A percentile compares a stretch with the other conserved stretches of the same genome.
Evolutionary conservation across 1,140 invertebrate species (phyloP).

Genomic region (Aphaenogaster ashmeadi): DNA sequence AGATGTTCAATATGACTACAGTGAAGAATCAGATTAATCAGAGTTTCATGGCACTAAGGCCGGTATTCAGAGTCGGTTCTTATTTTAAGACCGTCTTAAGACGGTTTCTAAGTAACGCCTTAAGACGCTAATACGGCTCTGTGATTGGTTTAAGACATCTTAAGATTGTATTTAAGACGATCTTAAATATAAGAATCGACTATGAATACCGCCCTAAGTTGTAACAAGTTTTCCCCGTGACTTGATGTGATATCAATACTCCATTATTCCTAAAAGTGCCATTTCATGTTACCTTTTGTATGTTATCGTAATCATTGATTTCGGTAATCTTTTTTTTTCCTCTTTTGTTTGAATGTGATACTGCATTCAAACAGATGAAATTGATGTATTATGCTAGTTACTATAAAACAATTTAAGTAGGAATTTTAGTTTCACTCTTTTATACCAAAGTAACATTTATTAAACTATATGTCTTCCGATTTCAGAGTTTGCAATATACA

Average conservation of each 20-base stretch:
- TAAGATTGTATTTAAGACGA: too few relatives aligned
- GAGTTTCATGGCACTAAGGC: not conserved
- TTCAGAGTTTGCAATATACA: not conserved
- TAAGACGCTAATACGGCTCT: too few relatives aligned
- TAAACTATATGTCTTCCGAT: not conserved
- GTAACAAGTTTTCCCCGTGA: not conserved
- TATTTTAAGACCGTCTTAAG: too few relatives aligned
- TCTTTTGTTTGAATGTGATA: not conserved
- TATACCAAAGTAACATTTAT: constrained; percentile 3
- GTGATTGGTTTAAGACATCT: too few relatives aligned
- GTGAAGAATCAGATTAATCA: not conserved
- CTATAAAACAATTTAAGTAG: not conserved
- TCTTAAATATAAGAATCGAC: too few relatives aligned
- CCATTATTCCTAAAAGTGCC: not conserved
- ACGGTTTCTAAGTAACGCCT: too few relatives aligned
- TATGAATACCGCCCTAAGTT: too few relatives aligned
- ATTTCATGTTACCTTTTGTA: not conserved
- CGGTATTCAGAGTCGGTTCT: too few relatives aligned
- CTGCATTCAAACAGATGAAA: not conserved
- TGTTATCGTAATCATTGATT: not conserved
- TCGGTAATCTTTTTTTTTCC: not conserved
- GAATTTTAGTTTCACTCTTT: constrained; percentile 5
- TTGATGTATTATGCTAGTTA: not conserved
- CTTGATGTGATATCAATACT: not conserved
- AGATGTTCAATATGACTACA: not conserved